Evolutionary conservation across 2,113 vertebrate species (phyloP).

Genomic region (Suricata suricatta): DNA sequence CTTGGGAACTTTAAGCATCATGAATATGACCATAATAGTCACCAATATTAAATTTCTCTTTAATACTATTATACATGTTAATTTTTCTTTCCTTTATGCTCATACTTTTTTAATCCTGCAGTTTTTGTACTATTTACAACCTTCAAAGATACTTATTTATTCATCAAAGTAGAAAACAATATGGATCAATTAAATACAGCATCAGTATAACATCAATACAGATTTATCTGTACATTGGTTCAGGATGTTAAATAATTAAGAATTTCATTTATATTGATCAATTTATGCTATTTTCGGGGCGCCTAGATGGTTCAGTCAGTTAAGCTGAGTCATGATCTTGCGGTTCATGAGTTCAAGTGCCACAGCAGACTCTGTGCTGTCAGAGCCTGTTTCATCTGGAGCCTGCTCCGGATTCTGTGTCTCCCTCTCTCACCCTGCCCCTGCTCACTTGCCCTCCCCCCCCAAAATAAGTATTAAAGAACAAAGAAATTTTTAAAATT

Average conservation of each 20-base stretch:
- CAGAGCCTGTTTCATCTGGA: too few species aligned
- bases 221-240: neutral
- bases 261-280: neutral
- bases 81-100: neutral
- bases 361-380: too few species aligned
- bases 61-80: neutral
- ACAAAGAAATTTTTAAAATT: too few species aligned
- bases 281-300: neutral
- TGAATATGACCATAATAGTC: neutral
- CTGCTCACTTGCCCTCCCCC: too few species aligned
- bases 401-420: too few species aligned
- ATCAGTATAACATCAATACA: neutral
- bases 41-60: neutral
- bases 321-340: too few species aligned
- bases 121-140: neutral
- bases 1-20: neutral
- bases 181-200: neutral
- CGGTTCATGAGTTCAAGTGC: too few species aligned
- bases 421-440: too few species aligned
- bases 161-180: neutral
- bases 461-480: too few species aligned
- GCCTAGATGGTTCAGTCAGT: too few species aligned
- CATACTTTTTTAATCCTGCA: neutral
- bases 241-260: neutral
- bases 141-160: neutral